These are phyloP conservation scores for Leucoptera coffeella DNA, from an alignment of 2,888 invertebrate genomes.

Conservation along the genomic window DNA sequence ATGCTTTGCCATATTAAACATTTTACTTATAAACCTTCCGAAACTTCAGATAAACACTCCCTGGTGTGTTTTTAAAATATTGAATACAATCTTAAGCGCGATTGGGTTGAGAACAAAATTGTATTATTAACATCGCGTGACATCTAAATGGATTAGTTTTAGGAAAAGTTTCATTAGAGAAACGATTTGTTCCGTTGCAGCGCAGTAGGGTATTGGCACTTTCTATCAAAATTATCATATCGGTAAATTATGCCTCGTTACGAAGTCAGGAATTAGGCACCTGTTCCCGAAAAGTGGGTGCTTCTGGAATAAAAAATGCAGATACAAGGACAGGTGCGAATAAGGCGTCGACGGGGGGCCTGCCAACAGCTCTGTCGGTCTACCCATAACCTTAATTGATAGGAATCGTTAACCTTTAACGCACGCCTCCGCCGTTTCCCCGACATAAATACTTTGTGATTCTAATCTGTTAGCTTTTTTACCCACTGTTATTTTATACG, in stretches of 20 bases:
- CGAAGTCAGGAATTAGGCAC: slow-evolving; percentile 1
- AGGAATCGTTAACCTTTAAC: slow-evolving; percentile 51
- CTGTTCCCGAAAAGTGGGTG: slow-evolving; percentile 13
- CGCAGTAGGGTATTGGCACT: slow-evolving; percentile 42
- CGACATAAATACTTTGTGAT: slow-evolving; percentile 43
- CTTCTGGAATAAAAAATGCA: slow-evolving; percentile 29
- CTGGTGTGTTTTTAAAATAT: no score
- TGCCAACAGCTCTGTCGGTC: slow-evolving; percentile 23
- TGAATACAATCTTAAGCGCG: slow-evolving; percentile 1
- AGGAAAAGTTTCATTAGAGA: slow-evolving; percentile 17
- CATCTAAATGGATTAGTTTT: slow-evolving; percentile 24
- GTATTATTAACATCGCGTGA: slow-evolving; percentile 12
- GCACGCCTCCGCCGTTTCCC: slow-evolving; percentile 36
- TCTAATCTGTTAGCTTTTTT: slow-evolving; percentile 37
- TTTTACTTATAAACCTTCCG: no score
- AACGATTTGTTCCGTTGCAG: slow-evolving; percentile 42
- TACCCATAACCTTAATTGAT: slow-evolving; percentile 51
- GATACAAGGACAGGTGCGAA: slow-evolving; percentile 39
- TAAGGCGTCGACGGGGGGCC: slow-evolving; percentile 40
- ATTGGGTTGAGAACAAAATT: slow-evolving; percentile 10
- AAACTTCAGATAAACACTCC: no score
- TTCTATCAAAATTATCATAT: slow-evolving; percentile 45
- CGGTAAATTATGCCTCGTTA: slow-evolving; percentile 17
- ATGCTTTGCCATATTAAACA: no score
- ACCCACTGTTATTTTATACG: slow-evolving; percentile 33